Conservation (phyloP, 2,888 invertebrate genomes). For the Eupeodes latifasciatus region DNA sequence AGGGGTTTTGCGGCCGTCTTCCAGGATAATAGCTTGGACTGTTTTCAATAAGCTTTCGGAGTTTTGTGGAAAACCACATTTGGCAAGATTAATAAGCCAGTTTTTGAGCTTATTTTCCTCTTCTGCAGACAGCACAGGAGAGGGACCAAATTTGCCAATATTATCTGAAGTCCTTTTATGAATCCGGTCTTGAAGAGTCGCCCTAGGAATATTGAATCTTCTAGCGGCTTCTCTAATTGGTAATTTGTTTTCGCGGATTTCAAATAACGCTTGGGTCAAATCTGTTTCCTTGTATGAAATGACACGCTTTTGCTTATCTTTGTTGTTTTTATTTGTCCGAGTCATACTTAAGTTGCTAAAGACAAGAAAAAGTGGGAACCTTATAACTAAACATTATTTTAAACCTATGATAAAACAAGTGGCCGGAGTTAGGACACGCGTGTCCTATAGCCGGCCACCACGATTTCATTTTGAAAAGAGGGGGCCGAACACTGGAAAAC, state of each 20-base stretch:
- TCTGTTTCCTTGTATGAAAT: constrained; percentile 5
- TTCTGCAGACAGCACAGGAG: background rate
- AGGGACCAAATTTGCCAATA: background rate
- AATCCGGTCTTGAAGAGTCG: constrained; percentile 19
- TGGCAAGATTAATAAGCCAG: constrained; percentile 17
- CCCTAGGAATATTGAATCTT: background rate
- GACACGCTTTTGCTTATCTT: background rate
- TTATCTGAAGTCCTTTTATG: background rate
- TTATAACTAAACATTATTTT: constrained; percentile 5
- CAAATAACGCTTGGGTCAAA: background rate
- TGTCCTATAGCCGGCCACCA: constrained; percentile 18
- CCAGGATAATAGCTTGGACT: background rate
- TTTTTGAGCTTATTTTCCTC: constrained; percentile 11
- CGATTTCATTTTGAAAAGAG: background rate
- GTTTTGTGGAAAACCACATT: constrained; percentile 12
- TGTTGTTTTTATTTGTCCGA: background rate
- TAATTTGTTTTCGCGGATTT: constrained; percentile 22
- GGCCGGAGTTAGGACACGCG: background rate
- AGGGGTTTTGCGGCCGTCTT: constrained; percentile 5
- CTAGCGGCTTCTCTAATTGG: constrained; percentile 20
- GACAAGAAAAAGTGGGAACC: background rate
- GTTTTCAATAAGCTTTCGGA: background rate
- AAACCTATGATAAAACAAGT: constrained; percentile 20
- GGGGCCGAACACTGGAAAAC: constrained; percentile 12
- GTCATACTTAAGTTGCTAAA: background rate